A percentile compares a stretch with the other conserved stretches of the same genome.
Conservation (phyloP, 2,888 invertebrate species). For the Alcis repandata region DNA sequence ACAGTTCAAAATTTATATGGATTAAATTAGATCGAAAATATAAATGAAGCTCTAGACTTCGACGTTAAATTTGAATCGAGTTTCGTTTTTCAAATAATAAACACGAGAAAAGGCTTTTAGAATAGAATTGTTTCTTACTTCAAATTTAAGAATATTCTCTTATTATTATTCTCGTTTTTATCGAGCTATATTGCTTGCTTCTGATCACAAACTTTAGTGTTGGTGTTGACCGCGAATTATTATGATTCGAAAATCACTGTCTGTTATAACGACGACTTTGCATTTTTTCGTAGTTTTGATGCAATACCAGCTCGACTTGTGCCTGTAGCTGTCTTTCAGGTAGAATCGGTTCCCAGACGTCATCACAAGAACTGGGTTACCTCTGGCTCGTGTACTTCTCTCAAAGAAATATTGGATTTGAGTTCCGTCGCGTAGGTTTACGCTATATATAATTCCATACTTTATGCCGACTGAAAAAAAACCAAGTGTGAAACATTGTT, state of each 20-base stretch:
- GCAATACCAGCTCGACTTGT: background rate
- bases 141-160: no score
- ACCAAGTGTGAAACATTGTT: background rate
- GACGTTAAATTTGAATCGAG: no score
- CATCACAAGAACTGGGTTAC: background rate
- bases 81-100: no score
- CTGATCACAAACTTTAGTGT: background rate
- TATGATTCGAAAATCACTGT: background rate
- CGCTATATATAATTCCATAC: background rate
- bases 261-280: background rate
- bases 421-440: background rate
- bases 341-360: background rate
- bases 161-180: no score
- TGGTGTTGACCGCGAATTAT: background rate
- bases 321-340: background rate
- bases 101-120: no score
- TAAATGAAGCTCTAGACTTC: no score
- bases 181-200: no score
- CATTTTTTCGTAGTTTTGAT: background rate
- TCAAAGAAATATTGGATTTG: background rate
- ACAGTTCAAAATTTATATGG: no score
- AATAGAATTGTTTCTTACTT: no score
- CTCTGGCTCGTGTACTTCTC: background rate
- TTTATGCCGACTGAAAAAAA: background rate
- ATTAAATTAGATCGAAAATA: no score